phyloP scores from a whole-genome alignment of 2,888 invertebrate species.

The Allolobophora icterica region DNA sequence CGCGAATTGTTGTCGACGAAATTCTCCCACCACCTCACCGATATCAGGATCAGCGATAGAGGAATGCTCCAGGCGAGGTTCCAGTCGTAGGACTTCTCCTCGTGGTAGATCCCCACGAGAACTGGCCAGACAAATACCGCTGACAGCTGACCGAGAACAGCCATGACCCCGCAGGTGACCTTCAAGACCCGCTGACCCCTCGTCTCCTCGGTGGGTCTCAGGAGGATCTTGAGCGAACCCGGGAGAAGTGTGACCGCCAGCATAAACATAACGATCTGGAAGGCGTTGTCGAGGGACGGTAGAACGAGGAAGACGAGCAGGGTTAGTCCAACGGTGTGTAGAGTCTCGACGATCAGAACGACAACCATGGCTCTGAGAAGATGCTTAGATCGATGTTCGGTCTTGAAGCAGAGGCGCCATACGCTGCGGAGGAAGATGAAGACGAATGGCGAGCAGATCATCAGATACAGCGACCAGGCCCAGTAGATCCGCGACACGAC shows the following conservation, averaged over 20 bases:
- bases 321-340: slow-evolving; percentile 78
- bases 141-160: slow-evolving; percentile 53
- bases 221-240: slow-evolving; percentile 40
- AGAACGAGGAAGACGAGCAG: slow-evolving; percentile 69
- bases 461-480: slow-evolving; percentile 41
- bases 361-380: slow-evolving; percentile 44
- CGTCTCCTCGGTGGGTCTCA: slow-evolving; percentile 37
- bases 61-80: slow-evolving; percentile 71
- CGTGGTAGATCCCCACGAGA: background rate
- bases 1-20: slow-evolving; percentile 68
- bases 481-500: slow-evolving; percentile 38
- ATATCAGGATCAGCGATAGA: slow-evolving; percentile 74
- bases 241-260: slow-evolving; percentile 59
- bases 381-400: background rate
- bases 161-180: slow-evolving; percentile 36
- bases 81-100: slow-evolving; percentile 12
- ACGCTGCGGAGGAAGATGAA: slow-evolving; percentile 37
- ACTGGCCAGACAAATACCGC: slow-evolving; percentile 46
- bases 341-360: slow-evolving; percentile 55
- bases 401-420: slow-evolving; percentile 39
- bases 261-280: slow-evolving; percentile 58
- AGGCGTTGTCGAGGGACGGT: slow-evolving; percentile 55
- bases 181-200: background rate
- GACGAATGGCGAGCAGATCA: slow-evolving; percentile 37
- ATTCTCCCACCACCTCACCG: slow-evolving; percentile 86